A percentile compares a stretch with the other conserved stretches of the same genome.
phyloP scores from a whole-genome alignment of 2,888 invertebrate species.

The Cerastis rubricosa region DNA sequence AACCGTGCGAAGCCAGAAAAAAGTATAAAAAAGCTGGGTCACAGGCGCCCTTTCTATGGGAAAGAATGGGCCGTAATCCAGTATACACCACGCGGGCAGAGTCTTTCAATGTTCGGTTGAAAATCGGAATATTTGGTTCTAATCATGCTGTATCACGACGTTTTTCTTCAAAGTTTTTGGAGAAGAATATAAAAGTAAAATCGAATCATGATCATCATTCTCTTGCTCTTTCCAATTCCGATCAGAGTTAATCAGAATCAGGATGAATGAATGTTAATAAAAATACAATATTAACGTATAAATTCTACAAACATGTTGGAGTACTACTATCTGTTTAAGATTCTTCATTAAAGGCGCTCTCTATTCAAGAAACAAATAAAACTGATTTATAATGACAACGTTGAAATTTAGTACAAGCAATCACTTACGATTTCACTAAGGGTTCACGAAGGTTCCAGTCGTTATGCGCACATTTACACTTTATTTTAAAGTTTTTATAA shows the following conservation, averaged over 20 bases:
- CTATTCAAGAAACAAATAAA: slow-evolving; percentile 52
- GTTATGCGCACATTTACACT: slow-evolving; percentile 43
- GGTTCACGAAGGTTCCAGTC: slow-evolving; percentile 44
- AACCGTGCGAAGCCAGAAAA: no score
- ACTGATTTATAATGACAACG: slow-evolving; percentile 42
- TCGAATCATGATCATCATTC: no score
- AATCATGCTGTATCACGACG: background rate
- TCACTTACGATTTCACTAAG: slow-evolving; percentile 62
- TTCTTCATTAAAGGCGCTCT: slow-evolving; percentile 35
- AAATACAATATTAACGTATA: slow-evolving; percentile 1
- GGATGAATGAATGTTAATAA: slow-evolving; percentile 10
- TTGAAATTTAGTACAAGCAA: slow-evolving; percentile 48
- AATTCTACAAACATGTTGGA: background rate
- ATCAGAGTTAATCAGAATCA: no score
- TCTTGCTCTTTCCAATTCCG: no score
- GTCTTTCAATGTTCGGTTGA: no score
- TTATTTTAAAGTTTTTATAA: background rate
- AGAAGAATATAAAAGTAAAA: no score
- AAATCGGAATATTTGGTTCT: background rate
- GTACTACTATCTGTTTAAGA: slow-evolving; percentile 9
- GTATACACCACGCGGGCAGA: no score
- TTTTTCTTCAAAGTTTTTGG: background rate
- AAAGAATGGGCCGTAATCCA: background rate
- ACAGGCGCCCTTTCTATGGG: background rate
- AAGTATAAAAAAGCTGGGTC: no score